Conservation (phyloP, 2,797 vertebrate species). For the Setipinna tenuifilis region DNA sequence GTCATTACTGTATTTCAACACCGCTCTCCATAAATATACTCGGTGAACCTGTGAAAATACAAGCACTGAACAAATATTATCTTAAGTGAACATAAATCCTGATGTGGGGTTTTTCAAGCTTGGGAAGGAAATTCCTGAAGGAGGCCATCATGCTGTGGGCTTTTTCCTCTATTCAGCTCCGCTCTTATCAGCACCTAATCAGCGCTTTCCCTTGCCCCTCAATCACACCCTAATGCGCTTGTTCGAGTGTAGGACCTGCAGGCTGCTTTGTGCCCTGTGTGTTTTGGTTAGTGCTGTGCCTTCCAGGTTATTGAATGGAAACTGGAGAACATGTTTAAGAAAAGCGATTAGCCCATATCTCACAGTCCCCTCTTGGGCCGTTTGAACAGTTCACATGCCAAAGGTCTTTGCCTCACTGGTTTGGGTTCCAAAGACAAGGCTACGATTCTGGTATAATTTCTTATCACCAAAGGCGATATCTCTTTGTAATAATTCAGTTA, state of each 20-base stretch:
- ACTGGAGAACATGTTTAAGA: slow-evolving; percentile 20
- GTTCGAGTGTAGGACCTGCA: slow-evolving; percentile 44
- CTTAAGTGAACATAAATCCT: slow-evolving; percentile 70
- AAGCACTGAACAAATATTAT: slow-evolving; percentile 73
- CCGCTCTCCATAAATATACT: slow-evolving; percentile 67
- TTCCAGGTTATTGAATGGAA: slow-evolving; percentile 44
- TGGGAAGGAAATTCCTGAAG: slow-evolving; percentile 67
- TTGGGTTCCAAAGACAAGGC: background rate
- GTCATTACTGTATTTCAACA: slow-evolving; percentile 70
- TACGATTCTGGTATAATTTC: background rate
- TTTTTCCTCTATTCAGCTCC: slow-evolving; percentile 42
- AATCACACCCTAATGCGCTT: slow-evolving; percentile 47
- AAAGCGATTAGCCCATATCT: background rate
- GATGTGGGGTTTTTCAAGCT: slow-evolving; percentile 53
- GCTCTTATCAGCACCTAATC: slow-evolving; percentile 63
- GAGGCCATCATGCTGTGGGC: slow-evolving; percentile 56
- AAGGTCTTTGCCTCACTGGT: background rate
- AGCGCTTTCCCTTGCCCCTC: slow-evolving; percentile 56
- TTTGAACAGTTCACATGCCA: background rate
- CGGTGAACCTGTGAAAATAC: slow-evolving; percentile 68
- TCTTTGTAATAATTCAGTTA: background rate
- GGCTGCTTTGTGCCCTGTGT: slow-evolving; percentile 43
- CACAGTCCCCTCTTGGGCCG: background rate
- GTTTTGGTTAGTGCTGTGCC: slow-evolving; percentile 31
- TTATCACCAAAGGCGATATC: background rate